Evolutionary conservation across 2,888 invertebrate species (phyloP).

Genomic region (Malachius bipustulatus): DNA sequence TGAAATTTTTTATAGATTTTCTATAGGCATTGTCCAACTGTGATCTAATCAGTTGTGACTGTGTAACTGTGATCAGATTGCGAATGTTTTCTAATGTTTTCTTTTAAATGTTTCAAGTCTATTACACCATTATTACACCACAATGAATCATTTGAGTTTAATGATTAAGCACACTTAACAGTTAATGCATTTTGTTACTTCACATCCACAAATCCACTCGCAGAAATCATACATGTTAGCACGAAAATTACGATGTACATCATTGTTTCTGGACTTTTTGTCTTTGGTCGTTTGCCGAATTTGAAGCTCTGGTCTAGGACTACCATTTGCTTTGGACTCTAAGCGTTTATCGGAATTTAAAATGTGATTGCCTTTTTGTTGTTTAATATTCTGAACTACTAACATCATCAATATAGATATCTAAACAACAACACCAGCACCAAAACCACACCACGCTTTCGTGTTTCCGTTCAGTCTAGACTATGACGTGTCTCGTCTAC

Average conservation of each 20-base stretch:
- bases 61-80: slow-evolving; percentile 8
- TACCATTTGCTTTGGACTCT: background rate
- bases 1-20: slow-evolving; percentile 10
- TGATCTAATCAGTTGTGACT: too few species aligned
- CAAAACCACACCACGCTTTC: too few species aligned
- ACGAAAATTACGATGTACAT: too few species aligned
- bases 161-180: slow-evolving; percentile 17
- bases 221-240: background rate
- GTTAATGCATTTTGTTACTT: slow-evolving; percentile 13
- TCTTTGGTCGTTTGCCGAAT: too few species aligned
- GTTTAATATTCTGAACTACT: background rate
- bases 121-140: slow-evolving; percentile 16
- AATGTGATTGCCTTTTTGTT: background rate
- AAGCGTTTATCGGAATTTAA: background rate
- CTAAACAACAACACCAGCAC: too few species aligned
- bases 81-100: slow-evolving; percentile 17
- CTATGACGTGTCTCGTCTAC: too few species aligned
- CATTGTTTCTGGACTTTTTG: too few species aligned
- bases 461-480: too few species aligned
- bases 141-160: slow-evolving; percentile 10
- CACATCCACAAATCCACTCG: background rate
- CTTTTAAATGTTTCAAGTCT: slow-evolving; percentile 15
- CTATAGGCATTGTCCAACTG: slow-evolving; percentile 7
- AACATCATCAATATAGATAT: too few species aligned
- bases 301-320: background rate